Evolutionary conservation across 2,797 vertebrate genomes (phyloP).

Genomic region (Helostoma temminkii): DNA sequence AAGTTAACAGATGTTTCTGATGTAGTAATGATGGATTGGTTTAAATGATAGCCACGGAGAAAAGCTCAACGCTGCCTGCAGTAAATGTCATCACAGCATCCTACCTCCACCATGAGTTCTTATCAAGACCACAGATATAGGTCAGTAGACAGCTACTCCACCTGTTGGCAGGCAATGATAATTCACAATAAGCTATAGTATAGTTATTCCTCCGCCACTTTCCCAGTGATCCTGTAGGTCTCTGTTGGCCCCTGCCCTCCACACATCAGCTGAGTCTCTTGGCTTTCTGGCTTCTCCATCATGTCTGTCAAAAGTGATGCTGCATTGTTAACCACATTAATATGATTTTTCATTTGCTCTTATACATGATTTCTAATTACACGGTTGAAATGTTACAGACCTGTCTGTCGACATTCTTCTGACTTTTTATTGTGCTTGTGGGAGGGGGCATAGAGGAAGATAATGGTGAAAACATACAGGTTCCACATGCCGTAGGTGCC

Average conservation of each 20-base stretch:
- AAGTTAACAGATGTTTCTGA: no score
- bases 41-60: no score
- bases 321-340: not conserved
- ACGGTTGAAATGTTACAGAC: slow-evolving; percentile 14
- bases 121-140: no score
- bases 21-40: no score
- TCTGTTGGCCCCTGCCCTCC: slow-evolving; percentile 36
- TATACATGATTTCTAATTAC: not conserved
- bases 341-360: not conserved
- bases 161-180: no score
- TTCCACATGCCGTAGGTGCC: slow-evolving; percentile 96
- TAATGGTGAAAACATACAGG: slow-evolving; percentile 91
- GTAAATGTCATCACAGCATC: no score
- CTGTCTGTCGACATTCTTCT: slow-evolving; percentile 25
- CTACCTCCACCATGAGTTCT: no score
- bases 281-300: slow-evolving; percentile 24
- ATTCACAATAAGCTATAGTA: no score
- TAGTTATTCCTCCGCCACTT: slow-evolving; percentile 47
- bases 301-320: slow-evolving; percentile 23
- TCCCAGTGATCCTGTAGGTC: slow-evolving; percentile 53
- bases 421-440: slow-evolving; percentile 80
- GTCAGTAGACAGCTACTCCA: no score
- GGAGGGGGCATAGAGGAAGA: slow-evolving; percentile 93
- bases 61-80: no score
- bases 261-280: slow-evolving; percentile 22